A percentile compares a stretch with the other conserved stretches of the same genome.
Conservation (phyloP, 2,888 invertebrate species). For the Phalera bucephala region DNA sequence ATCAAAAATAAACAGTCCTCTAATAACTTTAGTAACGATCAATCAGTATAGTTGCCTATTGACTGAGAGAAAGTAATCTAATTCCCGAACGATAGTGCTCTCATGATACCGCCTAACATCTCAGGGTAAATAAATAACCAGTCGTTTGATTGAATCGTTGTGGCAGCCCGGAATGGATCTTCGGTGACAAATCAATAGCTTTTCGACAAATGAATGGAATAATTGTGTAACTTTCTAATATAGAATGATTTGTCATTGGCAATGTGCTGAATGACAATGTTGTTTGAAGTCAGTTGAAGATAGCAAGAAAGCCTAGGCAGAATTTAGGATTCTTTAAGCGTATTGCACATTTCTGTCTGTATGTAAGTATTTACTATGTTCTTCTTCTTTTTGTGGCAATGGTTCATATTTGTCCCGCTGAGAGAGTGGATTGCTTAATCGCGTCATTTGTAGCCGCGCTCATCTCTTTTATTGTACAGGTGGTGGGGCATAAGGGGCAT, state of each 20-base stretch:
- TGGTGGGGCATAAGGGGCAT: too few species aligned
- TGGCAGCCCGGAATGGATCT: constrained; percentile 17
- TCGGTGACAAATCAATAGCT: constrained; percentile 23
- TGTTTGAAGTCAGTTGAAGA: too few species aligned
- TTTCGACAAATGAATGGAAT: constrained; percentile 6
- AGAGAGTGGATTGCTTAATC: too few species aligned
- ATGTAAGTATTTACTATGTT: too few species aligned
- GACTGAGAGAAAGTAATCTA: constrained; percentile 28
- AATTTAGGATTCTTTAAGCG: too few species aligned
- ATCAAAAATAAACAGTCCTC: constrained; percentile 19
- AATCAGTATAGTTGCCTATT: constrained; percentile 31
- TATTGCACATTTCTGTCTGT: too few species aligned
- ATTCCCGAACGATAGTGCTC: constrained; percentile 19
- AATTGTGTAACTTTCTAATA: constrained; percentile 17
- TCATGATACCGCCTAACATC: constrained; percentile 12
- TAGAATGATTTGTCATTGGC: constrained; percentile 8
- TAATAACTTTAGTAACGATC: constrained; percentile 18
- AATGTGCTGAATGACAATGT: not conserved
- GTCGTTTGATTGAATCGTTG: constrained; percentile 13
- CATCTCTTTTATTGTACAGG: too few species aligned
- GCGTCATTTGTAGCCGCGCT: too few species aligned
- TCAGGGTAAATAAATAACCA: constrained; percentile 30
- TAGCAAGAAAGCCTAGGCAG: too few species aligned
- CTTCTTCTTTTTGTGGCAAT: too few species aligned
- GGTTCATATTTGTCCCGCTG: too few species aligned